Base-by-base conservation (phyloP, 1,140 invertebrate genomes). In the Streblospio benedicti region DNA sequence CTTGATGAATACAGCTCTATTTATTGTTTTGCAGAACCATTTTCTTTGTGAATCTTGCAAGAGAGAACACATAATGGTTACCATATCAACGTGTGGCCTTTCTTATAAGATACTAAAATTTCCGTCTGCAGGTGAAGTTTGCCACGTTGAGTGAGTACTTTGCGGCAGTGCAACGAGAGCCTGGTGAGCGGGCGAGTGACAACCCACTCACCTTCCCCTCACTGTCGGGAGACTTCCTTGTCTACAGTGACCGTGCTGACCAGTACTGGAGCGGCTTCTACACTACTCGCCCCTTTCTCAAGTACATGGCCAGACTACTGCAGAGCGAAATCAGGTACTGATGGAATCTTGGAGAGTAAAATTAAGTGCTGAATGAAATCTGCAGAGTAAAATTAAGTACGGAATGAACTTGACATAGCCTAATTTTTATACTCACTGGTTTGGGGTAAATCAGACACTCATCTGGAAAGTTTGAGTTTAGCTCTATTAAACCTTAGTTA, bases 221-320 rank as follows among this genome's bases (percentile, higher is more conserved):
- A 0, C 72, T 96, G 1, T 86, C 85, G 68, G 93, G 93, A 0
- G 92, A 95, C 67, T 96, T 96, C 74, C 94, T 93, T 71, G 90
- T 93, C 0, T 97, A 95, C 75, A 89, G 87, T 0, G 92, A 95
- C 30, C 32, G 51, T 91, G 93, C 41, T 93, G 88, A 87, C 41
- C 91, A 94, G 75, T 94, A 95, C 70, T 96, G 92, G 92, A 92
- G 88, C 33, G 92, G 91, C 0, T 95, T 92, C 75, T 96, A 85
- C 68, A 92, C 89, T 0, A 94, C 91, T 0, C 76, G 93, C 30
- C 93, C 93, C 0, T 92, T 89, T 65, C 86, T 88, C 78, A 97
- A 97, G 75, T 84, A 32, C 6, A 27, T 62, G 18, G 45, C 33
- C 12, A 57, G 60, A 49, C 30, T 16, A 9, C 16, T 56, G 1